These are phyloP conservation scores for Spizaetus ornatus DNA, from an alignment of 2,113 vertebrate species.

Conservation along the genomic window DNA sequence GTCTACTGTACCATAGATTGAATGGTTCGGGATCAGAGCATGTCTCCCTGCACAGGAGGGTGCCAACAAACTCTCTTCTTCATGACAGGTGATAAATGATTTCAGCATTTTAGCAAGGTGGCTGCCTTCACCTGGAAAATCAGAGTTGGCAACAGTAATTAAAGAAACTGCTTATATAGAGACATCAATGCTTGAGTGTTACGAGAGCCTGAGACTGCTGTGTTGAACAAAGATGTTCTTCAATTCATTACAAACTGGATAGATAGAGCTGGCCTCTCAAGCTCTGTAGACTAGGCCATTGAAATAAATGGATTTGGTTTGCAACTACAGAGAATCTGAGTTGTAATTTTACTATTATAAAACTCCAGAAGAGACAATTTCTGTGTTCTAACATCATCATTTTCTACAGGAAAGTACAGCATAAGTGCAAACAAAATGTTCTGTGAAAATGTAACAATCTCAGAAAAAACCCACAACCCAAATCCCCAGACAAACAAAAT, in stretches of 20 bases:
- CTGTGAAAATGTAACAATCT: background rate
- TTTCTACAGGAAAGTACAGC: background rate
- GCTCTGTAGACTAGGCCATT: background rate
- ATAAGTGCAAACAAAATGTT: background rate
- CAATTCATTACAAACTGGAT: background rate
- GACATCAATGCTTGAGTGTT: background rate
- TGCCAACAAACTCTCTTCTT: background rate
- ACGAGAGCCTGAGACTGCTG: background rate
- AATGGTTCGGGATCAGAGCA: background rate
- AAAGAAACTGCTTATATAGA: background rate
- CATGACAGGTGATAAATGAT: background rate
- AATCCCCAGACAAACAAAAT: background rate
- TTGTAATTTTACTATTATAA: background rate
- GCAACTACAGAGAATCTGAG: background rate
- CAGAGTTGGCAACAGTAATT: slow-evolving; percentile 19
- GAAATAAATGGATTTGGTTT: background rate
- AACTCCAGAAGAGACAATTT: background rate
- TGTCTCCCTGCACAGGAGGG: background rate
- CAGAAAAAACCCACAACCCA: rapidly evolving
- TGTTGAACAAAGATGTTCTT: background rate
- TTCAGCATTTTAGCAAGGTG: background rate
- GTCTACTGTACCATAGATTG: background rate
- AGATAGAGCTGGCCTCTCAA: background rate
- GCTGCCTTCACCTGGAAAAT: slow-evolving; percentile 38
- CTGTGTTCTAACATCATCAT: background rate